Conservation (phyloP, 1,140 invertebrate genomes). For the Drosophila ficusphila region DNA sequence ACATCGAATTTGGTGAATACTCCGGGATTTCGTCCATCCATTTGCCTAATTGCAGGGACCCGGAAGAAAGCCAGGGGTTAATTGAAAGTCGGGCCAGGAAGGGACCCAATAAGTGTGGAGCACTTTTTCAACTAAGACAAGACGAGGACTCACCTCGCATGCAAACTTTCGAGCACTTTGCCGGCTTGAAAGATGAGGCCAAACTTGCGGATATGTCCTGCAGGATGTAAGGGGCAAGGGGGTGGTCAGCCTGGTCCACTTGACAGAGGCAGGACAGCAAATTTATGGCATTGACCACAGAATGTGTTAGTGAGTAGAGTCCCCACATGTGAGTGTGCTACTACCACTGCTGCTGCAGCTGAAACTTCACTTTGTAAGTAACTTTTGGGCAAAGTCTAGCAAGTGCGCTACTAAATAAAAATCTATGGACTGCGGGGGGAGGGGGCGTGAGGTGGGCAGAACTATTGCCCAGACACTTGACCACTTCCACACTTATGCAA, state of each 20-base stretch:
- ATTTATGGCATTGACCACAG: slow-evolving; percentile 64
- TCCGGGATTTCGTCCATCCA: slow-evolving; percentile 13
- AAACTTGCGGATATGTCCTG: slow-evolving; percentile 31
- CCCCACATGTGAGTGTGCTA: slow-evolving; percentile 40
- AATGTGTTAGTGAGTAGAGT: slow-evolving; percentile 50
- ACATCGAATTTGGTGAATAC: slow-evolving; percentile 35
- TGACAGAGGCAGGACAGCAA: slow-evolving; percentile 46
- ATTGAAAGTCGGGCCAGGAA: slow-evolving; percentile 31
- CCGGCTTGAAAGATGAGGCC: slow-evolving; percentile 48
- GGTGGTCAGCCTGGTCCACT: not conserved
- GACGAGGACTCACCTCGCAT: slow-evolving; percentile 33
- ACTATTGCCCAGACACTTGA: slow-evolving; percentile 75
- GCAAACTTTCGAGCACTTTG: slow-evolving; percentile 54
- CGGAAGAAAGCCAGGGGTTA: slow-evolving; percentile 21
- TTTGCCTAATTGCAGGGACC: slow-evolving; percentile 31
- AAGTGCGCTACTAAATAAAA: slow-evolving; percentile 74
- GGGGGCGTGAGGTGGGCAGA: not conserved
- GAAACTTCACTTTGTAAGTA: slow-evolving; percentile 71
- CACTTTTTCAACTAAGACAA: slow-evolving; percentile 41
- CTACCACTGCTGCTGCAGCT: slow-evolving; percentile 37
- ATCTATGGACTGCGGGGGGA: slow-evolving; percentile 48
- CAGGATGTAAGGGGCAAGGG: not conserved
- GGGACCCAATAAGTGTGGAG: slow-evolving; percentile 25
- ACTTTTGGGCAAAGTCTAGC: slow-evolving; percentile 63
- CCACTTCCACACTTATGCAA: slow-evolving; percentile 81